A percentile compares a stretch with the other conserved stretches of the same genome.
Conservation (phyloP, 2,113 vertebrate species). For the Epinephelus moara region DNA sequence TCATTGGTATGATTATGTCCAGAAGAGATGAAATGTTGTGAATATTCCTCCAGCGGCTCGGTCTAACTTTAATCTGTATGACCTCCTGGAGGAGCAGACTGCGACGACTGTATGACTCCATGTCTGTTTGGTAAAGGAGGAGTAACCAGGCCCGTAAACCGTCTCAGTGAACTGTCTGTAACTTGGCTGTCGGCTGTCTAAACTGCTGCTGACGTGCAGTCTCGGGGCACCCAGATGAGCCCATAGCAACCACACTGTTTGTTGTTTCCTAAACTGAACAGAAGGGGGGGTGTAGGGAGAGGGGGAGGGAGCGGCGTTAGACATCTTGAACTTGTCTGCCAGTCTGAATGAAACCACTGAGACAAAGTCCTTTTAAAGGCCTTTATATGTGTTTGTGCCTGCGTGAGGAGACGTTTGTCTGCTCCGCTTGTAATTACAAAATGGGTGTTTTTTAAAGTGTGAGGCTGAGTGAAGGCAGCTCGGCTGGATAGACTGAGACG, state of each 20-base stretch:
- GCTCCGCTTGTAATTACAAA: constrained; percentile 62
- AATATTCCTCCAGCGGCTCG: background rate
- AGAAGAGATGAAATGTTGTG: background rate
- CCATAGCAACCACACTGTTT: constrained; percentile 82
- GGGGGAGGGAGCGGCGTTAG: constrained; percentile 16
- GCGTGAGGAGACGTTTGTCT: constrained; percentile 45
- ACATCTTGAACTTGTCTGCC: constrained; percentile 70
- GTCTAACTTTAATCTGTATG: background rate
- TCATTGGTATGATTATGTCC: background rate
- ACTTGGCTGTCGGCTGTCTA: constrained; percentile 32
- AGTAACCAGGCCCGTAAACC: background rate
- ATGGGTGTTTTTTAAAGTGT: constrained; percentile 11
- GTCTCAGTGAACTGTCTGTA: constrained; percentile 37
- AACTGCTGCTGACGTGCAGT: constrained; percentile 46
- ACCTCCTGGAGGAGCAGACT: constrained; percentile 21
- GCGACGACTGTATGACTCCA: background rate
- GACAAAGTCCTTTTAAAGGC: constrained; percentile 51
- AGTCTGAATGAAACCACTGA: constrained; percentile 52
- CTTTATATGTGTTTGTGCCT: constrained; percentile 54
- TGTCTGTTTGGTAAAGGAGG: constrained; percentile 49
- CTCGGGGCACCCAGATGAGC: constrained; percentile 47
- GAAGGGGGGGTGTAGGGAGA: background rate
- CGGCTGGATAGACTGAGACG: constrained; percentile 12
- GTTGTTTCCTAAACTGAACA: constrained; percentile 65
- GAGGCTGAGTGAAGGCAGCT: constrained; percentile 42